Evolutionary conservation across 2,113 vertebrate species (phyloP), one percentile per base, ranked within the genome.

Genomic region (Scytalopus superciliaris): DNA sequence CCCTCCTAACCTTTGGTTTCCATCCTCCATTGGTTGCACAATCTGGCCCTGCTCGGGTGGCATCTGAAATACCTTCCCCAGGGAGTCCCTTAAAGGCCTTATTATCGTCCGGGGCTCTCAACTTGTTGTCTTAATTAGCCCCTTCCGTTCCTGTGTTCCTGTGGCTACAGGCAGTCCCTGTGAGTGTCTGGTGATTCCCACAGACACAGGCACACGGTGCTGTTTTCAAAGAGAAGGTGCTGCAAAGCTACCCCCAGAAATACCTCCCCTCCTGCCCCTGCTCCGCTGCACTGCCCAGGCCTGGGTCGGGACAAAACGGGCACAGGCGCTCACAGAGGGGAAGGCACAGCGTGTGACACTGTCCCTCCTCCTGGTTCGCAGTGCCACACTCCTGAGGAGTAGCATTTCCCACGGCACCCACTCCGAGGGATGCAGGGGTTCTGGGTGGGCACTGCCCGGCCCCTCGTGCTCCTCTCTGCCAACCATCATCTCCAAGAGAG

Each of bases 41-140:
- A 2, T 33, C 59, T 42, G 55, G 25, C 39, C 10, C 23, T 50
- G 68, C 64, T 60, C 2, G 4, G 4, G 18, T 37, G 76, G 85
- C 74, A 77, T 79, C 89, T 1, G 0, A 95, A 89, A 79, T 49
- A 79, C 45, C 73, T 75, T 95, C 77, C 89, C 87, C 67, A 5
- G 42, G 33, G 84, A 85, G 93, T 78, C 69, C 45, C 70, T 82
- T 84, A 84, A 95, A 95, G 87, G 91, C 94, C 93, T 96, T 95
- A 94, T 76, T 94, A 85, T 53, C 5, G 1, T 93, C 93, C 83
- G 78, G 57, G 84, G 30, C 59, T 95, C 50, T 92, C 19, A 93
- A 33, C 37, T 31, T 47, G 2, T 86, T 90, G 87, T 96, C 91
- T 96, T 96, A 94, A 97, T 96, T 91, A 87, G 78, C 75, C 87